A percentile compares a stretch with the other conserved stretches of the same genome.
These are phyloP conservation scores for Zaprionus camerounensis DNA, from an alignment of 1,140 invertebrate species.

Conservation along the genomic window DNA sequence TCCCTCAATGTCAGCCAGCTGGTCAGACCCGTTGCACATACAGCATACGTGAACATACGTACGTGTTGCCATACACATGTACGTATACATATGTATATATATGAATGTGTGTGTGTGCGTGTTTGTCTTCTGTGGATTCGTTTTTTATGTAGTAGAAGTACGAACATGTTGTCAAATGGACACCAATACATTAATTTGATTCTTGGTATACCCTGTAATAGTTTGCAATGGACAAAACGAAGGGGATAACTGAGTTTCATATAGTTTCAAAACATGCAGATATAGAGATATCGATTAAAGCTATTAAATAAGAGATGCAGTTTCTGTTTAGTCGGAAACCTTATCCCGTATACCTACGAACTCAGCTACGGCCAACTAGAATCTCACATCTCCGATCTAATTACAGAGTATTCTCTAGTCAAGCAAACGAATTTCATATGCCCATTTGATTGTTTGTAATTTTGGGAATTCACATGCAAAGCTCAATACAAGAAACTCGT, in stretches of 20 bases:
- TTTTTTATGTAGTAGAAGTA: conserved; percentile 6
- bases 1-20: conserved; percentile 4
- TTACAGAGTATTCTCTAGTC: background rate
- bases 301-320: background rate
- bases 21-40: conserved; percentile 2
- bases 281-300: background rate
- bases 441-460: background rate
- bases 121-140: background rate
- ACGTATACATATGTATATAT: background rate
- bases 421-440: background rate
- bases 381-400: background rate
- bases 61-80: background rate
- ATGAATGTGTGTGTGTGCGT: background rate
- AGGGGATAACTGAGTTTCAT: background rate
- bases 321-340: background rate
- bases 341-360: background rate
- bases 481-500: conserved; percentile 2
- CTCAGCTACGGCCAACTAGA: background rate
- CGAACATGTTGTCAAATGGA: background rate
- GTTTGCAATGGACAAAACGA: background rate
- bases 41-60: background rate
- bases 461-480: background rate
- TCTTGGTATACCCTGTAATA: background rate
- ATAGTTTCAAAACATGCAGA: background rate
- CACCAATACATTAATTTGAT: background rate